phyloP scores from a whole-genome alignment of 2,888 invertebrate genomes.

The Eutolmus rufibarbis region DNA sequence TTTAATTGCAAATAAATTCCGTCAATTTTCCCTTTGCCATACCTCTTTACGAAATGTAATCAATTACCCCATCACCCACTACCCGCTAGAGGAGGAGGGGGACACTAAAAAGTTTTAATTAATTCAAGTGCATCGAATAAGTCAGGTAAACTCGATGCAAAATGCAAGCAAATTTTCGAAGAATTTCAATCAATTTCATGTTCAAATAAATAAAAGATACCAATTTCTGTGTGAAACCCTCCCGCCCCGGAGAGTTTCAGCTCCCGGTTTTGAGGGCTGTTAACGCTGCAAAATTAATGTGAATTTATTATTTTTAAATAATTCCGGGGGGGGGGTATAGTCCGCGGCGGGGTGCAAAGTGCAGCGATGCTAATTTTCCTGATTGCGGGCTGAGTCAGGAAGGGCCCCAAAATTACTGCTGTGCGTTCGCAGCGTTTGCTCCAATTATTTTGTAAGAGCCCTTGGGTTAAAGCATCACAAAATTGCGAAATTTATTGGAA shows the following conservation, averaged over 20 bases:
- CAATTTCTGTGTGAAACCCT: not conserved
- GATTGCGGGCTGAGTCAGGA: not conserved
- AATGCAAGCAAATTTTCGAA: not conserved
- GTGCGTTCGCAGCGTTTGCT: not conserved
- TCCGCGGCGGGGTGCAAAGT: not conserved
- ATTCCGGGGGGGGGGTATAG: not conserved
- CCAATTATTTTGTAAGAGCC: not conserved
- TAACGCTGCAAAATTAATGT: not conserved
- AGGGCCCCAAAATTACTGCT: not conserved
- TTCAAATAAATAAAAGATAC: not conserved
- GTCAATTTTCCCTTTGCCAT: not conserved
- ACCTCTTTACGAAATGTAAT: not conserved
- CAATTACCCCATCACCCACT: not conserved
- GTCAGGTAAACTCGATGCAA: not conserved
- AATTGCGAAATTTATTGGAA: constrained; percentile 11
- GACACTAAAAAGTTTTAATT: not conserved
- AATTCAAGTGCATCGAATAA: not conserved
- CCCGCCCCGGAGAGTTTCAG: not conserved
- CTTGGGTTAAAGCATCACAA: not conserved
- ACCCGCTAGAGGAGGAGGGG: not conserved
- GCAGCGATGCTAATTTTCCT: not conserved
- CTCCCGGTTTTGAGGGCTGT: not conserved
- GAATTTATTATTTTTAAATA: not conserved
- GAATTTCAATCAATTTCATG: not conserved
- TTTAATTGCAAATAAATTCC: not conserved